These are phyloP conservation scores for Adela reaumurella DNA, from an alignment of 2,888 invertebrate genomes.

Conservation along the genomic window DNA sequence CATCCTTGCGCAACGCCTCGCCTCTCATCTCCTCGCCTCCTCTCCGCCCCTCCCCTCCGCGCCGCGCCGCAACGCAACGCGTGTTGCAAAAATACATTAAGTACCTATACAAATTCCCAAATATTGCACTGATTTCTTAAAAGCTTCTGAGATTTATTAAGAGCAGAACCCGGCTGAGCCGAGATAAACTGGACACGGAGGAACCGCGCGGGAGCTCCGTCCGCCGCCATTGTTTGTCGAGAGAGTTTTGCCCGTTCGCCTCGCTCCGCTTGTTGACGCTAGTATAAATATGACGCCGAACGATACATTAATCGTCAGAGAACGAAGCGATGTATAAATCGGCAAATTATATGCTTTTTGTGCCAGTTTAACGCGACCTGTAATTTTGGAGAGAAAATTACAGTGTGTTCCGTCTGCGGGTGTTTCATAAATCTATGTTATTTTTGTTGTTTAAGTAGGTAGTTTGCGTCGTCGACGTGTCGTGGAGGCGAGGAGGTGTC, in stretches of 20 bases:
- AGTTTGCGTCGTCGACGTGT: not conserved
- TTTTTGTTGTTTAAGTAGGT: not conserved
- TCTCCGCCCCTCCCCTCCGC: conserved; percentile 43
- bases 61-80: conserved; percentile 7
- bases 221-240: too few species aligned
- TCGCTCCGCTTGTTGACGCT: conserved; percentile 37
- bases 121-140: conserved; percentile 35
- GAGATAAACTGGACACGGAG: not conserved
- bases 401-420: conserved; percentile 18
- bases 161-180: conserved; percentile 15
- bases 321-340: conserved; percentile 33
- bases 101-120: conserved; percentile 31
- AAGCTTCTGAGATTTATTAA: conserved; percentile 39
- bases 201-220: not conserved
- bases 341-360: conserved; percentile 34
- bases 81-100: conserved; percentile 30
- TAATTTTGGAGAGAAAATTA: conserved; percentile 44
- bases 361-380: conserved; percentile 31
- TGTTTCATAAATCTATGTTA: not conserved
- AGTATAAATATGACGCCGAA: conserved; percentile 19
- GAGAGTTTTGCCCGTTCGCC: not conserved
- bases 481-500: not conserved
- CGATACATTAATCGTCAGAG: conserved; percentile 26
- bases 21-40: conserved; percentile 5
- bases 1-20: conserved; percentile 43